These are phyloP conservation scores for Chironomus striatipennis DNA, from an alignment of 1,140 invertebrate species.

Conservation along the genomic window DNA sequence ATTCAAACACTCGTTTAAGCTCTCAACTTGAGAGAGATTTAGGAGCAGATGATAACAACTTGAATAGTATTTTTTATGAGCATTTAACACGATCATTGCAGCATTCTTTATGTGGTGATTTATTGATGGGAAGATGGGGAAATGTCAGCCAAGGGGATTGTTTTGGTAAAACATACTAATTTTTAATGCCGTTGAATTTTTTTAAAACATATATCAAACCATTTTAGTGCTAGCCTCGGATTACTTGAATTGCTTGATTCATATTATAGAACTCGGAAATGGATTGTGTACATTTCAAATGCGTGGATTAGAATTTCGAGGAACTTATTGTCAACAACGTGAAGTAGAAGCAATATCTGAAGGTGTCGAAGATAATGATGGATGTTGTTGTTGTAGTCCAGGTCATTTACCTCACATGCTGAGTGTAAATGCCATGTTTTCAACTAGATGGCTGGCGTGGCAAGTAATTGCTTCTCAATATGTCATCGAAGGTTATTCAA, in stretches of 20 bases:
- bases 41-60: conserved; percentile 94
- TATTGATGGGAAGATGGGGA: conserved; percentile 87
- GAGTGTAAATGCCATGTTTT: conserved; percentile 90
- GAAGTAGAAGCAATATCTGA: conserved; percentile 97
- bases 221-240: conserved; percentile 82
- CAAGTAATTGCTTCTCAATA: conserved; percentile 91
- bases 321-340: conserved; percentile 97
- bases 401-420: conserved; percentile 86
- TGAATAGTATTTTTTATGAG: conserved; percentile 99
- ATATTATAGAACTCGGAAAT: conserved; percentile 97
- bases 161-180: conserved; percentile 54
- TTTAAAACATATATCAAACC: not conserved
- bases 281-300: conserved; percentile 98
- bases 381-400: conserved; percentile 84
- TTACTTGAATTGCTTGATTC: conserved; percentile 95
- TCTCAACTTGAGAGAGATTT: conserved; percentile 93
- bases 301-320: conserved; percentile 92
- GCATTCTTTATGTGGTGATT: conserved; percentile 90
- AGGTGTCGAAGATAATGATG: conserved; percentile 86
- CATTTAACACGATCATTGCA: conserved; percentile 94
- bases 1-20: conserved; percentile 91
- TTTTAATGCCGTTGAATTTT: too few relatives aligned
- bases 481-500: conserved; percentile 95
- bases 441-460: conserved; percentile 96
- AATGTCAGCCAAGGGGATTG: conserved; percentile 90